These are phyloP conservation scores for Kryphioiulus occultus DNA, from an alignment of 2,888 invertebrate genomes.

Conservation along the genomic window DNA sequence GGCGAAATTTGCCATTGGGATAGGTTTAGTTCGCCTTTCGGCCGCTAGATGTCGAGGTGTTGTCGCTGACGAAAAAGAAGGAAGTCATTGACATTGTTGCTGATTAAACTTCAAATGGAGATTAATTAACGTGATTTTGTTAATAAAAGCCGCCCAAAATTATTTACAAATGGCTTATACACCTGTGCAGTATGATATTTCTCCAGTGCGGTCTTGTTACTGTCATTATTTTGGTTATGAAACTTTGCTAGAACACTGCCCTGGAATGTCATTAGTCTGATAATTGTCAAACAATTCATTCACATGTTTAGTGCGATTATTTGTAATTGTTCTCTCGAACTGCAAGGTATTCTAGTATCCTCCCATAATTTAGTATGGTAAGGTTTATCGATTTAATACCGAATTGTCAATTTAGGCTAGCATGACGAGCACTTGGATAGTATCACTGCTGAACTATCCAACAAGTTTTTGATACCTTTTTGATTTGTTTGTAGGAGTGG, in stretches of 20 bases:
- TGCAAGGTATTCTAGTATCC: neutral
- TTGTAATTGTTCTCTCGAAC: neutral
- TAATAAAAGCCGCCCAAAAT: neutral
- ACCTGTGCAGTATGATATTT: neutral
- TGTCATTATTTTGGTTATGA: neutral
- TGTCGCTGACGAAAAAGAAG: slow-evolving; percentile 14
- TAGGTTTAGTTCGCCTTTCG: slow-evolving; percentile 4
- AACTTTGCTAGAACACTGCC: neutral
- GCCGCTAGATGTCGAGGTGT: slow-evolving; percentile 42
- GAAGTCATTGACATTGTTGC: slow-evolving; percentile 43
- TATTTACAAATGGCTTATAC: neutral
- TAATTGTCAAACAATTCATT: neutral
- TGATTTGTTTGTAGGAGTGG: slow-evolving; percentile 39
- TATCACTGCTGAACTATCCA: neutral
- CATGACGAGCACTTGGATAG: neutral
- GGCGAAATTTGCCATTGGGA: neutral
- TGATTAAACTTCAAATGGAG: neutral
- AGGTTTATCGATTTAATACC: neutral
- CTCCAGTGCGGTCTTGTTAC: neutral
- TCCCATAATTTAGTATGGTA: neutral
- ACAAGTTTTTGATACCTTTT: neutral
- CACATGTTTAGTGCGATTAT: neutral
- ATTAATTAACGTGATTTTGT: neutral
- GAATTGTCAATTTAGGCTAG: neutral
- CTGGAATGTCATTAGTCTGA: neutral